Base-by-base conservation (phyloP, 2,888 invertebrate genomes). In the Anodontia alba region DNA sequence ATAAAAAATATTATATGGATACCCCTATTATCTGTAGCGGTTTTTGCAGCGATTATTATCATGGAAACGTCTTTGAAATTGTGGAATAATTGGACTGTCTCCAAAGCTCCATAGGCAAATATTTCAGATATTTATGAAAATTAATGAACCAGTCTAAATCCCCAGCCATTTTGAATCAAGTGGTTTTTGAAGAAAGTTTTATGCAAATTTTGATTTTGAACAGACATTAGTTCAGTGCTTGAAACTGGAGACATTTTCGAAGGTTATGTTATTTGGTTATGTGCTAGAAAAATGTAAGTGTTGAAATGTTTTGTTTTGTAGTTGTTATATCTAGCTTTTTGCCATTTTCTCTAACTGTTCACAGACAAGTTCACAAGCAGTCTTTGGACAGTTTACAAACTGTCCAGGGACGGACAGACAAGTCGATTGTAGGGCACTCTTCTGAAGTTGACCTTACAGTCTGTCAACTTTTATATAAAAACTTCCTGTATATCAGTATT, bases 61-160 rank as follows among this genome's bases (percentile, higher is more conserved):
- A 20, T 17, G 33, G 20, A 62, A 31, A 29, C 17, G 31, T 62
- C 62, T 62, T 62, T 62, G 62, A 62, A 62, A 54, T 29, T 62
- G 20, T 62, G 62, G 62, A 62, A 62, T 62, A 62, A 62, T 62
- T 62, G 62, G 62, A 62, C 62, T 62, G 62, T 62, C 62, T 62
- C 62, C 62, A 62, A 62, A 33, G 33, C 7, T 62, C 10, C 10
- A 33, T 33, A 20, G 33, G 33, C 62, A 62, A 62, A 31, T 62
- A 62, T 62, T 62, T 33, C 62, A 62, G 62, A 17, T 62, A 62
- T 62, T 62, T 62, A 62, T 62, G 62, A 62, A 62, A 62, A 62
- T 62, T 62, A 62, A 62, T 62, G 62, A 62, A 33, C 62, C 17
- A 62, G 62, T 62, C 62, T 62, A 29, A 31, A 31, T 1, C 20